Conservation (phyloP, 1,140 invertebrate species). For the Aphidius gifuensis region DNA sequence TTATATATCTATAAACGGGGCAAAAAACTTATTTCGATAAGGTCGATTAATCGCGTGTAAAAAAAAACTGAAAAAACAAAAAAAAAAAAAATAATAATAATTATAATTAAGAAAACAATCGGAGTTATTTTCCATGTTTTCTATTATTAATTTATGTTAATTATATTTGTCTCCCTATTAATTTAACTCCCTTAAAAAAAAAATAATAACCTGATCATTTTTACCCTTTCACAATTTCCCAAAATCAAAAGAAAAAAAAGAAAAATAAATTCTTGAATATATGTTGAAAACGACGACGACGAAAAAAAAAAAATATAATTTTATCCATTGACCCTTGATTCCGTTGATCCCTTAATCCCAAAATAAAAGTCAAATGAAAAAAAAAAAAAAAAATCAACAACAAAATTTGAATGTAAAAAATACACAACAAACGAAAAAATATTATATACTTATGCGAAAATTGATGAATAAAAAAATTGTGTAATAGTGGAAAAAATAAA, state of each 20-base stretch:
- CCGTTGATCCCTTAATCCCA: not conserved
- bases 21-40: not conserved
- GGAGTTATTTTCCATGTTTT: constrained; percentile 50
- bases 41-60: not conserved
- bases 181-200: constrained; percentile 46
- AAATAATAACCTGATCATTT: constrained; percentile 6
- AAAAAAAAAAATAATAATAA: not conserved
- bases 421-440: too few relatives aligned
- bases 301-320: constrained; percentile 23
- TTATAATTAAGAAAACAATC: constrained; percentile 19
- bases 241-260: constrained; percentile 8
- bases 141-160: constrained; percentile 52
- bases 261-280: not conserved
- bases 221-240: not conserved
- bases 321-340: constrained; percentile 31
- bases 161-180: constrained; percentile 45
- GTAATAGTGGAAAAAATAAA: too few relatives aligned
- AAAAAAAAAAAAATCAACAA: too few relatives aligned
- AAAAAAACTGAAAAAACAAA: constrained; percentile 19
- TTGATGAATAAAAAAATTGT: too few relatives aligned
- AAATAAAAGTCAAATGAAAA: too few relatives aligned
- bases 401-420: too few relatives aligned
- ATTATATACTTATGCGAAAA: too few relatives aligned
- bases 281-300: not conserved
- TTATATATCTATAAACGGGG: too few relatives aligned